Base-by-base conservation (phyloP, 64 coral and sea anemone species). In the Montipora cactus region DNA sequence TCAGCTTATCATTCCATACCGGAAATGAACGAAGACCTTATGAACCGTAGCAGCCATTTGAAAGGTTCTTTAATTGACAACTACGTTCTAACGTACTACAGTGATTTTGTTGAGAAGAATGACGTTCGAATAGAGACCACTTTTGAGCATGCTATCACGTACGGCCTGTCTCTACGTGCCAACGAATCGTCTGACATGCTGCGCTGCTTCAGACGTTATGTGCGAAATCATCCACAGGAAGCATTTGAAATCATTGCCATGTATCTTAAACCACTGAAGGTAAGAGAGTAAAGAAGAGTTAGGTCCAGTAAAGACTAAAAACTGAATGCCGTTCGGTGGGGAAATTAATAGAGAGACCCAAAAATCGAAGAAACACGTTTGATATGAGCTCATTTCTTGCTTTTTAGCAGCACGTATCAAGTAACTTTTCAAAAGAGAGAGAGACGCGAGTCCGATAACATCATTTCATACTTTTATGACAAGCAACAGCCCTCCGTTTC, bases 21-120 rank as follows among this genome's bases (percentile, higher is more conserved):
- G 21, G 59, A 91, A 59, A 91, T 91, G 95, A 92, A 93, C 49
- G 58, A 20, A 0, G 95, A 87, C n/a, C 89, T 97, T 0, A 71
- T 95, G 79, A 20, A 79, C 25, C 86, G 15, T 78, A 59, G 5
- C 51, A 64, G 13, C 14, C 9, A 15, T 16, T 16, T 96, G 5
- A 94, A 94, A 76, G 97, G 91, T n/a, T 94, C 94, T 6, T 88
- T 98, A 75, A 98, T 98, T 55, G 97, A 98, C 57, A 98, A 96
- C 55, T 98, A 98, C 49, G 94, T 98, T 5, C 48, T 95, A 67
- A 96, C 91, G 11, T 83, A 91, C 58, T 98, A 96, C 76, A 91
- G 92, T 64, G 84, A 98, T 3, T 93, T 88, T 66, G 81, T 98
- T 5, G 66, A 83, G 3, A 19, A 61, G 1, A 84, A 96, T 50